phyloP scores from a whole-genome alignment of 2,888 invertebrate genomes.

The Scaeva pyrastri region DNA sequence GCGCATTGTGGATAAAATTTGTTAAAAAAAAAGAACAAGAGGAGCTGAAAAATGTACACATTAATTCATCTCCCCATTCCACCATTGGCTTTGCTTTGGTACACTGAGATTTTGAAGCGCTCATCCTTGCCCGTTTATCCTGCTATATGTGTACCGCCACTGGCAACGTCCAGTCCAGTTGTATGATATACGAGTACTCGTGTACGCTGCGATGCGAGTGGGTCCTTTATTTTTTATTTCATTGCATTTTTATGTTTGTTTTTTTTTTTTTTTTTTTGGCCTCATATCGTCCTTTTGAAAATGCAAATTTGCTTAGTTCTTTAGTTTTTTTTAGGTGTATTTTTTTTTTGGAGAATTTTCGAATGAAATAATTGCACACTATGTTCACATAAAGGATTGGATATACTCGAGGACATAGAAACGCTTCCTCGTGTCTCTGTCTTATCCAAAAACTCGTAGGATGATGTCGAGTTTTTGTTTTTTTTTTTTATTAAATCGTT shows the following conservation, averaged over 20 bases:
- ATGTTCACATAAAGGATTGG: conserved; percentile 28
- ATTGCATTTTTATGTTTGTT: too few species aligned
- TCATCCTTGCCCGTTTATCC: conserved; percentile 41
- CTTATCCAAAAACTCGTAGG: background rate
- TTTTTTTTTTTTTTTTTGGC: conserved; percentile 27
- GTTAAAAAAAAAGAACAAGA: background rate
- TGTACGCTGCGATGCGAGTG: conserved; percentile 35
- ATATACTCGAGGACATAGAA: conserved; percentile 6
- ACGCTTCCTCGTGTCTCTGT: conserved; percentile 23
- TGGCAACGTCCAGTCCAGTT: conserved; percentile 41
- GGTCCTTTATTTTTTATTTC: conserved; percentile 34
- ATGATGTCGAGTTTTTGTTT: conserved; percentile 5
- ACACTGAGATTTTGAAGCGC: conserved; percentile 46
- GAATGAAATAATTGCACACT: conserved; percentile 65
- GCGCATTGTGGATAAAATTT: background rate
- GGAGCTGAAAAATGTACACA: conserved; percentile 41
- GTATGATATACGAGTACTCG: too few species aligned
- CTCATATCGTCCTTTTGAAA: conserved; percentile 40
- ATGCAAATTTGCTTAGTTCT: conserved; percentile 69
- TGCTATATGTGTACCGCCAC: background rate
- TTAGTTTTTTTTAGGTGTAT: conserved; percentile 1
- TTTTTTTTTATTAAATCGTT: background rate
- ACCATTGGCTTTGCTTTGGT: background rate
- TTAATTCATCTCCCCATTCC: conserved; percentile 62
- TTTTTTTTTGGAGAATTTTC: conserved; percentile 26